Evolutionary conservation across 2,888 invertebrate genomes (phyloP), one percentile per base, ranked within the genome.

Genomic region (Lottia scabra): DNA sequence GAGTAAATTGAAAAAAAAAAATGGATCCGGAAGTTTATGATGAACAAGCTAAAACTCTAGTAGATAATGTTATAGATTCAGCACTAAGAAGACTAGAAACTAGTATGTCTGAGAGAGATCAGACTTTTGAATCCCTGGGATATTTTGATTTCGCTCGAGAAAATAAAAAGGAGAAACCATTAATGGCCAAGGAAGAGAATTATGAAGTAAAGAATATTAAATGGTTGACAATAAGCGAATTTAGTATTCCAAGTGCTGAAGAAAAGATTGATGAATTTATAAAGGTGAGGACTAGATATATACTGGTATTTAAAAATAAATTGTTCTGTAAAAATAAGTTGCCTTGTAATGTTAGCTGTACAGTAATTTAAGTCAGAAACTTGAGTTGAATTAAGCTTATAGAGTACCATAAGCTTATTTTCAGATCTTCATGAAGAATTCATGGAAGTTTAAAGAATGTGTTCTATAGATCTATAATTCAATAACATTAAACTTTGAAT

Each of bases 251-350:
- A 71, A 77, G 76, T 65, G 89, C 83, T 45, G 84, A 87, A 74
- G 75, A 82, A 65, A 89, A 88, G 78, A 87, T 89, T 48, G 75
- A 88, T 77, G 87, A 88, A 71, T 89, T 87, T 78, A 85, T 89
- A 19, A 80, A 86, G 86, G 89, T 88, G 70, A 56, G 71, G 23
- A 38, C 10, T 38, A 2, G 10, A 38, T 38, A 38, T 38, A n/a
- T n/a, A n/a, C n/a, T n/a, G n/a, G n/a, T n/a, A n/a, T 38, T n/a
- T 13, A 38, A 10, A 38, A 38, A 10, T 8, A 38, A 38, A 8
- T 38, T 38, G 38, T 6, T 6, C 38, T 38, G 8, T 8, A 8
- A 30, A 30, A 30, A n/a, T 30, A 10, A 38, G 38, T 38, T 38
- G 38, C 1, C 38, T 38, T 38, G 5, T 1, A 6, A 38, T 38